Percentiles rank a stretch among this genome's conserved stretches.
phyloP scores from a whole-genome alignment of 2,113 vertebrate species.

The Pangasianodon hypophthalmus region DNA sequence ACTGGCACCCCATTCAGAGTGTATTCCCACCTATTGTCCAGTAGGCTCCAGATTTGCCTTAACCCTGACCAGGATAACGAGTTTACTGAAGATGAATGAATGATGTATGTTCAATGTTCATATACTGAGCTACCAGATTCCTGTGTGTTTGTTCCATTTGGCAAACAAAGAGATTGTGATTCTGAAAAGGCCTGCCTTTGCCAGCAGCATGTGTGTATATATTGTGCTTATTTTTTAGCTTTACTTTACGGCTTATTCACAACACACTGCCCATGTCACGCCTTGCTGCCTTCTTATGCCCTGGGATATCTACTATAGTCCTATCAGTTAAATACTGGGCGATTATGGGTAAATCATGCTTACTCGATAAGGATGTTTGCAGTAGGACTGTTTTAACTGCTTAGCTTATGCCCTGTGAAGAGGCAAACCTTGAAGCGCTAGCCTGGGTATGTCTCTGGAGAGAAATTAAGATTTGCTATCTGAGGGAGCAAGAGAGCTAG shows the following conservation, averaged over 20 bases:
- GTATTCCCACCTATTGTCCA: neutral
- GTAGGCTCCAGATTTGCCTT: too few species aligned
- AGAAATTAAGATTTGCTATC: constrained; percentile 70
- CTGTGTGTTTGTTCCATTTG: neutral
- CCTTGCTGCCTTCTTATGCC: neutral
- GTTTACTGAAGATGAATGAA: neutral
- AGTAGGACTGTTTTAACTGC: constrained; percentile 69
- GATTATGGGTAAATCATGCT: constrained; percentile 67
- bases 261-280: neutral
- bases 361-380: constrained; percentile 75
- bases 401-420: constrained; percentile 66
- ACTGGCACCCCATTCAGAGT: neutral
- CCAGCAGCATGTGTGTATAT: neutral
- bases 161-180: neutral
- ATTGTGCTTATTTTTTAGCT: neutral
- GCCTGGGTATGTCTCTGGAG: constrained; percentile 67
- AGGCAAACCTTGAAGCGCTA: constrained; percentile 70
- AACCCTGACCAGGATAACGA: neutral
- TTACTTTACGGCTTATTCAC: neutral
- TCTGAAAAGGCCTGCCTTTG: neutral
- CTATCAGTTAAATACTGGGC: neutral
- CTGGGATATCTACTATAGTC: neutral
- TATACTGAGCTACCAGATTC: neutral
- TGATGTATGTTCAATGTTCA: neutral
- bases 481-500: constrained; percentile 48